phyloP scores from a whole-genome alignment of 2,888 invertebrate species.

The Drosophila austrosaltans region DNA sequence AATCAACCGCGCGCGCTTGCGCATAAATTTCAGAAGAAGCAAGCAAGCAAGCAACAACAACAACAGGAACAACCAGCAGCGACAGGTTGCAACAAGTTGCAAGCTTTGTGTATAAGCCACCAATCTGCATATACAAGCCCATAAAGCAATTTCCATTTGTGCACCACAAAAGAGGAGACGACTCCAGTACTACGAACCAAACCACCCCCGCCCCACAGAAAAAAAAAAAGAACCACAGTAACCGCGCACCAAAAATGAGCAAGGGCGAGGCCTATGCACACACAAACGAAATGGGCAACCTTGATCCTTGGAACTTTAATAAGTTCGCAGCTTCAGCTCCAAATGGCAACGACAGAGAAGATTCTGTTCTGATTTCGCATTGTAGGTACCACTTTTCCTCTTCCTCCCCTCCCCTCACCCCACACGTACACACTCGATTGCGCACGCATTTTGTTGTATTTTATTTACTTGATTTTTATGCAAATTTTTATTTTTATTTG shows the following conservation, averaged over 20 bases:
- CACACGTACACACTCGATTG: slow-evolving; percentile 9
- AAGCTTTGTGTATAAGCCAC: slow-evolving; percentile 39
- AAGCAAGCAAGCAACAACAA: not conserved
- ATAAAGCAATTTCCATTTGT: slow-evolving; percentile 81
- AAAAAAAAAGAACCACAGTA: not conserved
- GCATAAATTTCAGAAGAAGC: slow-evolving; percentile 73
- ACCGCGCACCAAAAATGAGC: slow-evolving; percentile 2
- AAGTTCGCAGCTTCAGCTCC: slow-evolving; percentile 72
- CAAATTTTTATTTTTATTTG: slow-evolving; percentile 75
- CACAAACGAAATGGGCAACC: slow-evolving; percentile 59
- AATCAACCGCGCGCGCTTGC: slow-evolving; percentile 75
- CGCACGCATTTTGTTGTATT: slow-evolving; percentile 41
- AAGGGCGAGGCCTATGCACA: slow-evolving; percentile 40
- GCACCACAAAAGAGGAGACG: slow-evolving; percentile 52
- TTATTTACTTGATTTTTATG: slow-evolving; percentile 79
- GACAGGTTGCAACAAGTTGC: slow-evolving; percentile 65
- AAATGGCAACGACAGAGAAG: slow-evolving; percentile 9
- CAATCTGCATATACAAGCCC: slow-evolving; percentile 81
- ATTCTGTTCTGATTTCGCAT: slow-evolving; percentile 58
- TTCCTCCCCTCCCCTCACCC: slow-evolving; percentile 3
- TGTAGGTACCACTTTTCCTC: slow-evolving; percentile 27
- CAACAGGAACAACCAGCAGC: slow-evolving; percentile 56
- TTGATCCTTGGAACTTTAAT: slow-evolving; percentile 80
- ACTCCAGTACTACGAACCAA: not conserved
- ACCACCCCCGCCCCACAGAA: not conserved